Evolutionary conservation across 2,888 invertebrate genomes (phyloP), one percentile per base, ranked within the genome.

Genomic region (Cephus pulcher): DNA sequence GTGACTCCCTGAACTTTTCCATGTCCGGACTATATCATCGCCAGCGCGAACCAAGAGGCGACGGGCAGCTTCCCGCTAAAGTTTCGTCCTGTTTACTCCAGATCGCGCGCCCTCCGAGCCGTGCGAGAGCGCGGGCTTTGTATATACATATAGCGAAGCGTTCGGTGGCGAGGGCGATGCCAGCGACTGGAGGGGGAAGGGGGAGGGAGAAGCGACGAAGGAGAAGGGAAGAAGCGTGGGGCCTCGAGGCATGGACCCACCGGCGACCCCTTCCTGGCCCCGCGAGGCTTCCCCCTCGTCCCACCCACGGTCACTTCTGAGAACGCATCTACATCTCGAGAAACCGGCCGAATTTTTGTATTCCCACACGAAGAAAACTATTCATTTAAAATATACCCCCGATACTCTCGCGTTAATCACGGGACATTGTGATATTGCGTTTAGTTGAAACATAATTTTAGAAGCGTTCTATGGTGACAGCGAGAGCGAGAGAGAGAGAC

Each of bases 261-360:
- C 56, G 56, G 56, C 56, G 56, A 56, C 23, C 56, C 56, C 23
- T 23, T 56, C 56, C 56, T 56, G 56, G 56, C 56, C 56, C 56
- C 56, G 23, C 56, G 9, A 56, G 82, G 77, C 82, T 82, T 82
- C 81, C 79, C 81, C 80, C 77, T 69, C 15, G 37, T 68, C 33
- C 70, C 77, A 76, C 79, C 76, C 79, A 78, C 80, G 79, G 56
- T 81, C 77, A 80, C 83, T 81, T 81, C 82, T 78, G 86, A 88
- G 87, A 86, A 86, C 85, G 86, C 87, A 87, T 88, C 88, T 88
- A 89, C 88, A 86, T 86, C 82, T 85, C 84, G 81, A 85, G 85
- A 86, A 88, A 87, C 87, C 85, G 85, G 86, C 81, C 85, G 85
- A 87, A 88, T 87, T 87, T 88, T 88, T 88, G 77, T 81, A 81